These are phyloP conservation scores for Clarias platycephalus DNA, from an alignment of 2,797 vertebrate species.

Conservation along the genomic window DNA sequence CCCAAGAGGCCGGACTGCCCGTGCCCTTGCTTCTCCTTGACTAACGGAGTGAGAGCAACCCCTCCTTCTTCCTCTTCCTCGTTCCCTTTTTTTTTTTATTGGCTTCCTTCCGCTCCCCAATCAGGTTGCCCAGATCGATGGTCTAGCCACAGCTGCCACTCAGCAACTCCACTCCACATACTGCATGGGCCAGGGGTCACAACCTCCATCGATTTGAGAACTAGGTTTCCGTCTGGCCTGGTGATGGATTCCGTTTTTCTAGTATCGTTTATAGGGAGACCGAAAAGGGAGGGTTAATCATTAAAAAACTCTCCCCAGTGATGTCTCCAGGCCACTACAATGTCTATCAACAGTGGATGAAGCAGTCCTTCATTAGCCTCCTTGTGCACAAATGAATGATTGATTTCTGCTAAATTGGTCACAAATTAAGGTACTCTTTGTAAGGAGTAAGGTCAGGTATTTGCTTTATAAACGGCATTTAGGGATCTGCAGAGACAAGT, in stretches of 20 bases:
- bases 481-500: conserved; percentile 36
- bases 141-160: conserved; percentile 56
- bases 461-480: conserved; percentile 6
- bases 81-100: conserved; percentile 15
- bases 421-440: conserved; percentile 5
- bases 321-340: conserved; percentile 20
- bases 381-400: not conserved
- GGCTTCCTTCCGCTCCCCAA: conserved; percentile 19
- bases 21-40: conserved; percentile 54
- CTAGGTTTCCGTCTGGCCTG: conserved; percentile 52
- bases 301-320: conserved; percentile 3
- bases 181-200: conserved; percentile 53
- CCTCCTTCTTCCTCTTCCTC: conserved; percentile 26
- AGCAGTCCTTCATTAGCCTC: conserved; percentile 21
- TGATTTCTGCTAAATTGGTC: conserved; percentile 26
- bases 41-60: conserved; percentile 47
- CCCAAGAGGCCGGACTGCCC: conserved; percentile 44
- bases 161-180: conserved; percentile 43
- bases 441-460: conserved; percentile 6
- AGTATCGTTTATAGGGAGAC: conserved; percentile 35
- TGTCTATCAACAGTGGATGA: conserved; percentile 27
- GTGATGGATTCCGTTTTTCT: conserved; percentile 55
- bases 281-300: conserved; percentile 31
- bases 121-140: conserved; percentile 57
- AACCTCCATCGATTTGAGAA: conserved; percentile 61